Conservation (phyloP, 2,888 invertebrate genomes). For the Diarsia rubi region DNA sequence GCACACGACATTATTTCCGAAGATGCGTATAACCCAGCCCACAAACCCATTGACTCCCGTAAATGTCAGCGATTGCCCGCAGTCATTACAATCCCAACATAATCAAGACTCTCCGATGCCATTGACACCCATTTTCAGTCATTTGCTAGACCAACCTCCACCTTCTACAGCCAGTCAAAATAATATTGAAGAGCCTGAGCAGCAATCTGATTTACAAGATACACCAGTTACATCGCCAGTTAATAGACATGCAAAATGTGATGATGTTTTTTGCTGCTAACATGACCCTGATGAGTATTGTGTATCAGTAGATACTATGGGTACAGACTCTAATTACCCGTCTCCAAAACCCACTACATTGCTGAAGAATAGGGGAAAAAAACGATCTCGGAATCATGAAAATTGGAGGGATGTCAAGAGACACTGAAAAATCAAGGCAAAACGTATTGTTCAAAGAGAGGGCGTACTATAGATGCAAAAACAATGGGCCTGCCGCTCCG, state of each 20-base stretch:
- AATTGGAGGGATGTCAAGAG: conserved; percentile 5
- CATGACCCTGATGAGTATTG: conserved; percentile 12
- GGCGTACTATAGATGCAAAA: conserved; percentile 7
- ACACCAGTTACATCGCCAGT: background rate
- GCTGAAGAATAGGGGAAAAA: conserved; percentile 1
- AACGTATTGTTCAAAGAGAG: conserved; percentile 2
- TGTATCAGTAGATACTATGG: conserved; percentile 3
- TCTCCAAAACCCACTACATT: background rate
- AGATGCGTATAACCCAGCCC: conserved; percentile 3
- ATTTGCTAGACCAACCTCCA: background rate
- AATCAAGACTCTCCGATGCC: conserved; percentile 8
- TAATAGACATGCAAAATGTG: conserved; percentile 10
- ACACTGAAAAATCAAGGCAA: background rate
- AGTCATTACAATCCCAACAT: background rate
- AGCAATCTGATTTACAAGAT: background rate
- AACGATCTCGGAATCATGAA: background rate
- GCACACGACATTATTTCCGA: background rate
- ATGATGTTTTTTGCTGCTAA: background rate
- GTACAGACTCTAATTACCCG: background rate
- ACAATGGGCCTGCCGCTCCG: background rate
- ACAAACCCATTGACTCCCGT: background rate
- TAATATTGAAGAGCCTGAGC: conserved; percentile 9
- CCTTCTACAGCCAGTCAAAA: background rate
- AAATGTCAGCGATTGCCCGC: background rate
- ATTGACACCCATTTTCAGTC: conserved; percentile 1